A percentile compares a stretch with the other conserved stretches of the same genome.
Evolutionary conservation across 2,888 invertebrate species (phyloP).

Genomic region (Oxytorus armatus): DNA sequence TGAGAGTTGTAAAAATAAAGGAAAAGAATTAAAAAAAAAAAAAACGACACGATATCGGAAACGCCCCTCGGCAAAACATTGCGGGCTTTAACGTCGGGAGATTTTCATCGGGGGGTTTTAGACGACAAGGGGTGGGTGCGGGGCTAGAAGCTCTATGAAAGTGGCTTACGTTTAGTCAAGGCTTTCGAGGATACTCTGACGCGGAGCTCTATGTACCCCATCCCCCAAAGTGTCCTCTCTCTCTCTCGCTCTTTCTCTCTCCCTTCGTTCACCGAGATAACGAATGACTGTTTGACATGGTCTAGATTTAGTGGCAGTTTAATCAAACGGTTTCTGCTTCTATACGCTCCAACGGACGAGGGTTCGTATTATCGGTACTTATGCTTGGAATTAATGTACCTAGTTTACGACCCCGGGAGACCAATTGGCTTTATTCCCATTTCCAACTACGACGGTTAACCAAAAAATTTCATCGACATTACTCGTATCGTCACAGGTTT

Average conservation of each 20-base stretch:
- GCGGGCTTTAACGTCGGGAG: constrained; percentile 56
- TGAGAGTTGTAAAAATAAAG: constrained; percentile 28
- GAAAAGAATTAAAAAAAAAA: constrained; percentile 13
- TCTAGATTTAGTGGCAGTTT: constrained; percentile 69
- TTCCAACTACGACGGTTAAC: not conserved
- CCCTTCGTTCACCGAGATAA: constrained; percentile 64
- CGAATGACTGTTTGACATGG: constrained; percentile 70
- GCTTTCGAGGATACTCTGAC: constrained; percentile 41
- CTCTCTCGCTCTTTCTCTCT: constrained; percentile 15
- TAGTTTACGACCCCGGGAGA: constrained; percentile 65
- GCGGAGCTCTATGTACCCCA: constrained; percentile 19
- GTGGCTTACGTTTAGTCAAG: constrained; percentile 58
- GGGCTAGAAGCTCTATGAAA: constrained; percentile 27
- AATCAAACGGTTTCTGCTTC: constrained; percentile 66
- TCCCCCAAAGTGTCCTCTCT: constrained; percentile 29
- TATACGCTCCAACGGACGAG: constrained; percentile 56
- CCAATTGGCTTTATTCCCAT: constrained; percentile 60
- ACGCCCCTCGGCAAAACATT: constrained; percentile 39
- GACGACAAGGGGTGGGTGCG: constrained; percentile 16
- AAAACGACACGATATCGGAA: constrained; percentile 21
- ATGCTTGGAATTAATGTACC: constrained; percentile 66
- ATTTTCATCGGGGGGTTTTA: constrained; percentile 61
- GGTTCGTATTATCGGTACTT: constrained; percentile 68
- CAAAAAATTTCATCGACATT: not conserved
- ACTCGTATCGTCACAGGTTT: not conserved